Evolutionary conservation across 2,113 vertebrate species (phyloP).

Genomic region (Passer montanus): DNA sequence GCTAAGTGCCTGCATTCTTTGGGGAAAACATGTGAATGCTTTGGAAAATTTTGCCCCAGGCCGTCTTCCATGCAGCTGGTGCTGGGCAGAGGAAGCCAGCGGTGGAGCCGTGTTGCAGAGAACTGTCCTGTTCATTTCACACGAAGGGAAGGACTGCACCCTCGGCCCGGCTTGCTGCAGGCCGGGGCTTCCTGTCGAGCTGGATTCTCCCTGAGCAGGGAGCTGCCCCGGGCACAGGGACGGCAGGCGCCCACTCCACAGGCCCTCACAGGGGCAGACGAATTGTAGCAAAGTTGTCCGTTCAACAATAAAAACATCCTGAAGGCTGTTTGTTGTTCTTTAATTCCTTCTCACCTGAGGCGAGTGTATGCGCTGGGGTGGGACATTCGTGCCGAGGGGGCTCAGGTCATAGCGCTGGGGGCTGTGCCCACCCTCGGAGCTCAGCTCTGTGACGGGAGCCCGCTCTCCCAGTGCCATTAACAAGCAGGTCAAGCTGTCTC

Average conservation of each 20-base stretch:
- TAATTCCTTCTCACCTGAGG: accelerated
- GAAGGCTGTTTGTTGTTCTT: neutral
- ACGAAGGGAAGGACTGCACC: neutral
- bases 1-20: neutral
- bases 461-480: no score
- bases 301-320: slow-evolving; percentile 30
- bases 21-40: neutral
- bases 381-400: accelerated
- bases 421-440: accelerated
- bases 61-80: neutral
- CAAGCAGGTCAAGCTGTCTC: accelerated
- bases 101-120: neutral
- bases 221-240: no score
- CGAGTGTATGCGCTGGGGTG: accelerated
- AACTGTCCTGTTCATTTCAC: slow-evolving; percentile 28
- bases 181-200: neutral
- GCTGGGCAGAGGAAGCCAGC: neutral
- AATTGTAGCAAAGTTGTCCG: neutral
- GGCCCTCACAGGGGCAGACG: neutral
- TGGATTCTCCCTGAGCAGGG: accelerated
- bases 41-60: slow-evolving; percentile 49
- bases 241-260: accelerated
- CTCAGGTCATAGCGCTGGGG: accelerated
- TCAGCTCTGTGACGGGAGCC: no score
- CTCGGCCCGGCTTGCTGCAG: accelerated